Evolutionary conservation across 2,797 vertebrate species (phyloP).

Genomic region (Cirrhinus mrigala): DNA sequence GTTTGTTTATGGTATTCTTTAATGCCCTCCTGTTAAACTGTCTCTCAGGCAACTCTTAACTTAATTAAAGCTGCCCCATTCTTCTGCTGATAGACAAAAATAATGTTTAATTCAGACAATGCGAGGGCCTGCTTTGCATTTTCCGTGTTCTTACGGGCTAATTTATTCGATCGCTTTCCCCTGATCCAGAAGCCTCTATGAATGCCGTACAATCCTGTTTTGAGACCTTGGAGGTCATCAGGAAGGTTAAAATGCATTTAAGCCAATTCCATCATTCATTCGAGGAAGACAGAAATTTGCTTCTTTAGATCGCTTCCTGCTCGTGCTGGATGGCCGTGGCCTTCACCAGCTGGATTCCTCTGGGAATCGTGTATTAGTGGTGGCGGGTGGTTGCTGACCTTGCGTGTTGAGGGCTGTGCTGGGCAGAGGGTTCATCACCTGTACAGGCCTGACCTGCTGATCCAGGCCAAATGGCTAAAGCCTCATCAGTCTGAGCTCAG

Average conservation of each 20-base stretch:
- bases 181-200: conserved; percentile 65
- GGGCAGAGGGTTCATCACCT: conserved; percentile 39
- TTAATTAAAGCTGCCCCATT: conserved; percentile 70
- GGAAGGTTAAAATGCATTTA: conserved; percentile 51
- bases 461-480: conserved; percentile 39
- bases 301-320: conserved; percentile 31
- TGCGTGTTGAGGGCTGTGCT: conserved; percentile 6
- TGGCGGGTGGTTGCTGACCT: conserved; percentile 11
- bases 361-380: conserved; percentile 26
- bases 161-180: conserved; percentile 60
- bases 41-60: conserved; percentile 73
- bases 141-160: conserved; percentile 50
- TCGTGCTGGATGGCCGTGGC: background rate
- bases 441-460: conserved; percentile 29
- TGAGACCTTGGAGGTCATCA: conserved; percentile 41
- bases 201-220: conserved; percentile 61
- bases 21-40: conserved; percentile 68
- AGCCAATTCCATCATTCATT: conserved; percentile 37
- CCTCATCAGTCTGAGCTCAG: conserved; percentile 38
- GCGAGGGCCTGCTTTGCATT: conserved; percentile 51
- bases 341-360: conserved; percentile 19
- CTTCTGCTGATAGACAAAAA: conserved; percentile 59
- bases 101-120: conserved; percentile 63
- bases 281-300: conserved; percentile 34
- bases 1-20: conserved; percentile 77